Conservation (phyloP, 2,888 invertebrate genomes). For the Ctena decussata region DNA sequence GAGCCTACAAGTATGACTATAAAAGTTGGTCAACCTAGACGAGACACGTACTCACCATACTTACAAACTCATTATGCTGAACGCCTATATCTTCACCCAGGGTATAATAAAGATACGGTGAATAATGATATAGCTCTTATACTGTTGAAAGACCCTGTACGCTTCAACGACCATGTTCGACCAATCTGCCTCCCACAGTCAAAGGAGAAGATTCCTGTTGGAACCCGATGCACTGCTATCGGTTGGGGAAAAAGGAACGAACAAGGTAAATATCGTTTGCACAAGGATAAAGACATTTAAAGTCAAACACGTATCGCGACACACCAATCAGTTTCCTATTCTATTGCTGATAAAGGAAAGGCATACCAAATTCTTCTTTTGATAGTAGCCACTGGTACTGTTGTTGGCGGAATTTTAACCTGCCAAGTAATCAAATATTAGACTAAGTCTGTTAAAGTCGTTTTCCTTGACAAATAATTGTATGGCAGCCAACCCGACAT, state of each 20-base stretch:
- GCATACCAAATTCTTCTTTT: too few relatives aligned
- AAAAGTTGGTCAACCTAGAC: constrained; percentile 75
- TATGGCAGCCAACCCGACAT: too few relatives aligned
- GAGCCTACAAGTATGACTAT: constrained; percentile 59
- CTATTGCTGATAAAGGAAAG: too few relatives aligned
- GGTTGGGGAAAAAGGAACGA: constrained; percentile 80
- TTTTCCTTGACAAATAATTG: too few relatives aligned
- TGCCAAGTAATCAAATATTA: too few relatives aligned
- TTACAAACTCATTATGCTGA: constrained; percentile 71
- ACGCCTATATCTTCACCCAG: constrained; percentile 65
- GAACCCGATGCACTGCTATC: constrained; percentile 76
- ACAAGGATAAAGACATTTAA: too few relatives aligned
- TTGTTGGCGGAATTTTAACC: too few relatives aligned
- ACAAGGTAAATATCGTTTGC: constrained; percentile 69
- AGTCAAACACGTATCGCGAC: too few relatives aligned
- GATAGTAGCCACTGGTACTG: too few relatives aligned
- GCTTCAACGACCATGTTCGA: constrained; percentile 79
- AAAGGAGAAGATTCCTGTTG: constrained; percentile 62
- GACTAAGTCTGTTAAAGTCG: too few relatives aligned
- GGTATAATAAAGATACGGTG: constrained; percentile 70
- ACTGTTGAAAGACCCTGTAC: constrained; percentile 70
- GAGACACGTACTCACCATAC: constrained; percentile 74
- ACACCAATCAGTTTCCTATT: too few relatives aligned
- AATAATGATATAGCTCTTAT: constrained; percentile 81
- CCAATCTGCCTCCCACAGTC: constrained; percentile 77